Base-by-base conservation (phyloP, 2,797 vertebrate genomes). In the Lerista edwardsae region DNA sequence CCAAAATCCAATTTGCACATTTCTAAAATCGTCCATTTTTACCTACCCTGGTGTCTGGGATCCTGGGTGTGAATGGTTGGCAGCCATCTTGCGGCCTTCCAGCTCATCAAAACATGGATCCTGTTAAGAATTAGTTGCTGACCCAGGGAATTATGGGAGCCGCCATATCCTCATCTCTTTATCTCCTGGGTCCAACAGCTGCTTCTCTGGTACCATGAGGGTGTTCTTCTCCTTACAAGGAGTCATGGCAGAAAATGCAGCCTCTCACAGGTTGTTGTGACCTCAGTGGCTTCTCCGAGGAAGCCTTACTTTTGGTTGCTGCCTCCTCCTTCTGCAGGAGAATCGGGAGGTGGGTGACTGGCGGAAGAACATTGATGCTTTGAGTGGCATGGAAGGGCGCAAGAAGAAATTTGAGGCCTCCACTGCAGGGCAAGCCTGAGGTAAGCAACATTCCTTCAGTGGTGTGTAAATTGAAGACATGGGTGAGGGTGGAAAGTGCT, bases 371-470 rank as follows among this genome's bases (percentile, higher is more conserved):
- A 97, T 98, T 34, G 97, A 98, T 19, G 97, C 97, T 44, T 96
- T 98, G 94, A 98, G 97, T 1, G 97, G 97, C n/a, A 98, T 98
- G 97, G 97, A 98, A 87, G 98, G 98, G 44, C 96, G 97, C 87
- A 98, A 98, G 95, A 98, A 98, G 90, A 98, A 98, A 96, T 98
- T 98, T n/a, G 97, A 98, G 89, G 95, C 97, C 29, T 96, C 97
- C 41, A 96, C 97, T 1, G 44, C 86, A 59, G 96, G 93, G 14
- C 89, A 86, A 71, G 72, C 27, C 34, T 90, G 82, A 84, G 84
- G 89, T 90, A 64, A 61, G 67, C 36, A 31, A 34, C 61, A 75
- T 76, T 12, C 61, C 15, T 75, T 83, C 2, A 7, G 25, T 11
- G 10, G 44, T 34, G 6, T 51, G 19, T 36, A 14, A 4, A 57